These are phyloP conservation scores for Lepidonotus clava DNA, from an alignment of 2,888 invertebrate species.

Conservation along the genomic window DNA sequence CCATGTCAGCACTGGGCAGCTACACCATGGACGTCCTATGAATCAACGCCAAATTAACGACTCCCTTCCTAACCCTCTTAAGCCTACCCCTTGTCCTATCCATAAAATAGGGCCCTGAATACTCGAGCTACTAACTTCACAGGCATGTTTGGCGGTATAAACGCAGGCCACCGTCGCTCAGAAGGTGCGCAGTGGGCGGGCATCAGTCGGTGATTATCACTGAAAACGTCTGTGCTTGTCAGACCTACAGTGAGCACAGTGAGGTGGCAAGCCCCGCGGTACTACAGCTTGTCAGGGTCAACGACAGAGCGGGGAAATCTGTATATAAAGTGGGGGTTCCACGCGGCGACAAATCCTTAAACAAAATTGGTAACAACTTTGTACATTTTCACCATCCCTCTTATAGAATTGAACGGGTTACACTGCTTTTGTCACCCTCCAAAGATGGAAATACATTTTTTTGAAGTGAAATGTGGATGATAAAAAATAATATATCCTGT, in stretches of 20 bases:
- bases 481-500: too few species aligned
- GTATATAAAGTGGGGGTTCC: background rate
- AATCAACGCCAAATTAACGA: slow-evolving; percentile 34
- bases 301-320: background rate
- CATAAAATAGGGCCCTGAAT: background rate
- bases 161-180: too few species aligned
- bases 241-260: background rate
- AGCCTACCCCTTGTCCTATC: background rate
- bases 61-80: slow-evolving; percentile 2
- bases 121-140: too few species aligned
- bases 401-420: too few species aligned
- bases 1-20: background rate
- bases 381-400: too few species aligned
- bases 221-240: background rate
- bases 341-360: too few species aligned
- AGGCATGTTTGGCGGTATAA: too few species aligned
- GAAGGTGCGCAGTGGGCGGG: background rate
- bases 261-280: background rate
- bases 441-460: too few species aligned
- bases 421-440: too few species aligned
- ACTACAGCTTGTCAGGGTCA: background rate
- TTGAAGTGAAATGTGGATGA: too few species aligned
- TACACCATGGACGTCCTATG: background rate
- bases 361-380: too few species aligned
- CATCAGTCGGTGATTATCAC: background rate